Conservation (phyloP, 1,140 invertebrate species). For the Sycophaga agraensis region DNA sequence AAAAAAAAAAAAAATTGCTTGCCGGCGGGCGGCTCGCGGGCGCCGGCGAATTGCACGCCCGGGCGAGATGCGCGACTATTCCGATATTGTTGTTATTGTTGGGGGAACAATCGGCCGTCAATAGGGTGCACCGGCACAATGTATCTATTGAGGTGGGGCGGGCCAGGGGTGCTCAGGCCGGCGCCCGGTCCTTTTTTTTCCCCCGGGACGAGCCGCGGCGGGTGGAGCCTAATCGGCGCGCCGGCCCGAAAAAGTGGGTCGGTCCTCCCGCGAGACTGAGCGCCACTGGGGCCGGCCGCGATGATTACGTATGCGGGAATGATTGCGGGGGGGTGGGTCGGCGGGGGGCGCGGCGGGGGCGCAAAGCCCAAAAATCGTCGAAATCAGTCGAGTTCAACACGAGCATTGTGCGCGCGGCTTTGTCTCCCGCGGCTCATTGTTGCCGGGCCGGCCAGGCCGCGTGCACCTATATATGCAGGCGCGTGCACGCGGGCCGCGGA, state of each 20-base stretch:
- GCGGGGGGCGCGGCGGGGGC: constrained; percentile 36
- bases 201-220: too few species aligned
- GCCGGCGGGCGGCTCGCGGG: too few species aligned
- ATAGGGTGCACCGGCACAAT: constrained; percentile 56
- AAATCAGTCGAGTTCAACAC: constrained; percentile 60
- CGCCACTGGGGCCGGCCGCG: constrained; percentile 26
- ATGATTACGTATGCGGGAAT: constrained; percentile 57
- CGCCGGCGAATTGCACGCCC: constrained; percentile 36
- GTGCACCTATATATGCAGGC: constrained; percentile 18
- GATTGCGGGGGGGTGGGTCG: constrained; percentile 43
- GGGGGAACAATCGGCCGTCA: constrained; percentile 58
- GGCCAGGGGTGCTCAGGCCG: constrained; percentile 52
- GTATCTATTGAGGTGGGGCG: constrained; percentile 58
- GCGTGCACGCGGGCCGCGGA: constrained; percentile 29
- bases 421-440: constrained; percentile 55
- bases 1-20: too few species aligned
- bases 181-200: not conserved
- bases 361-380: constrained; percentile 57
- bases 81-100: constrained; percentile 60
- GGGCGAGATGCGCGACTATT: constrained; percentile 55
- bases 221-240: too few species aligned
- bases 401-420: constrained; percentile 54
- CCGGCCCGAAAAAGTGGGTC: too few species aligned
- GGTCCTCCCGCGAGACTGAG: not conserved
- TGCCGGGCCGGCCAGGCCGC: constrained; percentile 41